A percentile compares a stretch with the other conserved stretches of the same genome.
Conservation (phyloP, 2,797 vertebrate genomes). For the Lemur catta region DNA sequence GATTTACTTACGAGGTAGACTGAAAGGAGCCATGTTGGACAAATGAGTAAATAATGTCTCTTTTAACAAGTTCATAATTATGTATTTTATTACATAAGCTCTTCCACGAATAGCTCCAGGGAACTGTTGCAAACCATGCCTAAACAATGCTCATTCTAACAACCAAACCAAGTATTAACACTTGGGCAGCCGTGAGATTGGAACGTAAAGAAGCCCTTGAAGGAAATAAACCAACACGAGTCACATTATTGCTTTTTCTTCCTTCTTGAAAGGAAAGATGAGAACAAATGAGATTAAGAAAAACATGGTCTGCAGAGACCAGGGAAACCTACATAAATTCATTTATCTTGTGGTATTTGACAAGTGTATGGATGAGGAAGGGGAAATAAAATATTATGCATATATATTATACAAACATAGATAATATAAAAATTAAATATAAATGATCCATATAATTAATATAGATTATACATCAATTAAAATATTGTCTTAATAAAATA, state of each 20-base stretch:
- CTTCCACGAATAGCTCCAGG: constrained; percentile 80
- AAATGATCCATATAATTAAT: not conserved
- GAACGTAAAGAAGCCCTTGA: not conserved
- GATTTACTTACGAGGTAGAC: constrained; percentile 83
- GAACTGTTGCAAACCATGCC: constrained; percentile 76
- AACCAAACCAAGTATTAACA: constrained; percentile 63
- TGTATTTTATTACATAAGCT: constrained; percentile 82
- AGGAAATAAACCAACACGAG: not conserved
- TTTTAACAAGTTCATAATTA: constrained; percentile 86
- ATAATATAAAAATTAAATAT: not conserved
- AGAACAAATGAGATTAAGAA: not conserved
- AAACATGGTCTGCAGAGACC: not conserved
- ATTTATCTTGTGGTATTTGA: not conserved
- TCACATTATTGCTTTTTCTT: not conserved
- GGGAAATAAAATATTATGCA: not conserved
- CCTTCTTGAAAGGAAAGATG: not conserved
- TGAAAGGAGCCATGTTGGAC: constrained; percentile 85
- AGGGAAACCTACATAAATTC: not conserved
- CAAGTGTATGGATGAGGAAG: not conserved
- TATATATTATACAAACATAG: not conserved
- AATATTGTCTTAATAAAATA: not conserved
- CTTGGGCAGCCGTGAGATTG: not conserved
- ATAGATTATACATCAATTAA: not conserved
- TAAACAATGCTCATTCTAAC: constrained; percentile 58
- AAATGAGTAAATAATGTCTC: constrained; percentile 85